Base-by-base conservation (phyloP, 1,140 invertebrate genomes). In the Drosophila repleta region DNA sequence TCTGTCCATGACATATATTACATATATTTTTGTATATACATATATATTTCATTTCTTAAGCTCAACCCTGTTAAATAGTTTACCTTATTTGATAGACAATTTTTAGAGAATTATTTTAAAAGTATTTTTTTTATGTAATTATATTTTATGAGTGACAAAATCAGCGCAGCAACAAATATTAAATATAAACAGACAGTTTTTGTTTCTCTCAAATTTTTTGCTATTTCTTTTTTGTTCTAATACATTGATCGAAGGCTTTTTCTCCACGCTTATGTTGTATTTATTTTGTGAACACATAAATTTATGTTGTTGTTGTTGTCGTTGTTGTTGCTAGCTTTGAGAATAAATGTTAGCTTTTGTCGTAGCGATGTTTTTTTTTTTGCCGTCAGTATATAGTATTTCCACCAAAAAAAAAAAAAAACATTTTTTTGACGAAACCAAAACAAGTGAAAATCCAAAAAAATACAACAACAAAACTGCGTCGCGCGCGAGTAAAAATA, bases 391-490 rank as follows among this genome's bases (percentile, higher is more conserved):
- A 53, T 49, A 49, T 39, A 13, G 18, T 20, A 55, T 76, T 79
- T 79, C 32, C 76, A 76, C 74, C 69, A 75, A 68, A 37, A 81
- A 74, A 75, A 68, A 37, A 81, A 67, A 81, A 62, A 2, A 15
- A 2, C 4, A 39, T 39, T n/a, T 17, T 17, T 51, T 63, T 56
- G 43, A 48, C 18, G 57, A 61, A 52, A 57, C 43, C 62, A 21
- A 76, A 74, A 81, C 80, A 81, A 52, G 66, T 76, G 67, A 55
- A 87, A 81, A 72, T 41, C 18, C 39, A 35, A 63, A 45, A 65
- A 55, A 29, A 48, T n/a, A n/a, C n/a, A n/a, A n/a, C n/a, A n/a
- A n/a, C n/a, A 70, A 80, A 76, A 57, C 57, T 77, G 63, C 77
- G 82, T 48, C 58, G 74, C 74, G 26, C 70, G 51, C 43, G 46